A percentile compares a stretch with the other conserved stretches of the same genome.
phyloP scores from a whole-genome alignment of 2,888 invertebrate species.

The Sthenelais limicola region DNA sequence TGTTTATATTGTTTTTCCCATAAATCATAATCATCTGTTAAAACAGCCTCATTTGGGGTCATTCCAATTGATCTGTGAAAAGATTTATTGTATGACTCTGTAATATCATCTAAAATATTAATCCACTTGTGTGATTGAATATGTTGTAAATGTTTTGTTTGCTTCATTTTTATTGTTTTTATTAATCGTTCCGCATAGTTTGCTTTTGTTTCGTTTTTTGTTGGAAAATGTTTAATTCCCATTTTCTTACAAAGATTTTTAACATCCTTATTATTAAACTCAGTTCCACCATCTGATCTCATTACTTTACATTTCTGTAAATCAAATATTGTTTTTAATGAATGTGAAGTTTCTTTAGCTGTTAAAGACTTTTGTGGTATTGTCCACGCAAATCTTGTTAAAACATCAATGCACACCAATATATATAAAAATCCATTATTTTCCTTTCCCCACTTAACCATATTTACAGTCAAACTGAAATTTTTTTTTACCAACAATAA shows the following conservation, averaged over 20 bases:
- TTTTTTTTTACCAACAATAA: background rate
- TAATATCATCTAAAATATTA: background rate
- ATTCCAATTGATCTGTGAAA: slow-evolving; percentile 6
- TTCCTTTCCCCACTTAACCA: background rate
- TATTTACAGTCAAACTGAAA: slow-evolving; percentile 9
- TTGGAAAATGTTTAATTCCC: background rate
- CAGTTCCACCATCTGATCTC: background rate
- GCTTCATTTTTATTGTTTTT: background rate
- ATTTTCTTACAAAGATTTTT: background rate
- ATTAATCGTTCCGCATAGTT: background rate
- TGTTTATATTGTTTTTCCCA: background rate
- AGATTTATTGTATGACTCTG: background rate
- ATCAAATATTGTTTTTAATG: background rate
- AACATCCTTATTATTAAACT: background rate
- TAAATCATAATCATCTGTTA: background rate
- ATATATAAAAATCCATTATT: background rate
- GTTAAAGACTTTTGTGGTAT: background rate
- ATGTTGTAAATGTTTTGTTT: background rate
- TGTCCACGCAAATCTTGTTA: background rate
- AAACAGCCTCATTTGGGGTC: background rate
- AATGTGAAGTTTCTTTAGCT: background rate
- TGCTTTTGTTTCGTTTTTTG: background rate
- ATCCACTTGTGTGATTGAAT: background rate
- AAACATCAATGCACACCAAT: background rate
- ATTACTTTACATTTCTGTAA: background rate